Evolutionary conservation across 2,888 invertebrate genomes (phyloP), one percentile per base, ranked within the genome.

Genomic region (Apodemia zela): DNA sequence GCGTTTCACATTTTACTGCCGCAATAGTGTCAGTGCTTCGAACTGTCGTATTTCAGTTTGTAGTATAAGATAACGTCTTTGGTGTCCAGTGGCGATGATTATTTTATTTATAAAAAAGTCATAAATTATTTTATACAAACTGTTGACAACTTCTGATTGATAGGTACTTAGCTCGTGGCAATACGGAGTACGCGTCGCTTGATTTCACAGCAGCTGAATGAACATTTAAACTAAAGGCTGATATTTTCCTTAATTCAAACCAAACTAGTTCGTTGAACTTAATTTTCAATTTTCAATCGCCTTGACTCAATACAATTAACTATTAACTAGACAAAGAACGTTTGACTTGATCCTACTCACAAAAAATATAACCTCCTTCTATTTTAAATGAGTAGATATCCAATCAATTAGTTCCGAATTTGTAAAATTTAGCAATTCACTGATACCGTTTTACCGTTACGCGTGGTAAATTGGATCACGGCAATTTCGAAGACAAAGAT

Each of bases 401-500:
- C 54, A 68, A 68, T 66, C 64, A 66, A 66, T 69, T 67, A 64
- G 80, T 72, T 73, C 70, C 72, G 78, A 85, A 85, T 84, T 85
- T 74, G 51, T 75, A 81, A 85, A 86, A 84, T 76, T 76, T 83
- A 79, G 79, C 76, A 78, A 82, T 84, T 82, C 73, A 68, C 73
- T 35, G 76, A 74, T 71, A 84, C 81, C 80, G 76, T 60, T 71
- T 69, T 71, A 72, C 79, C 76, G 77, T 82, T 81, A 79, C 67
- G 68, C 67, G 69, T 70, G 74, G 77, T 75, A 75, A 75, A 81
- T 80, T 80, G 74, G 67, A 84, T 47, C 47, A 47, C 78, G 82
- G 77, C 80, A 82, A 86, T 89, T 82, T 72, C 49, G 72, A 69
- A 79, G 80, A 91, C 88, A 89, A 89, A 90, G 90, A 89, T 89